These are phyloP conservation scores for Stichopus chloronotus DNA, from an alignment of 35 echinoderm and acorn worm species.

Conservation along the genomic window DNA sequence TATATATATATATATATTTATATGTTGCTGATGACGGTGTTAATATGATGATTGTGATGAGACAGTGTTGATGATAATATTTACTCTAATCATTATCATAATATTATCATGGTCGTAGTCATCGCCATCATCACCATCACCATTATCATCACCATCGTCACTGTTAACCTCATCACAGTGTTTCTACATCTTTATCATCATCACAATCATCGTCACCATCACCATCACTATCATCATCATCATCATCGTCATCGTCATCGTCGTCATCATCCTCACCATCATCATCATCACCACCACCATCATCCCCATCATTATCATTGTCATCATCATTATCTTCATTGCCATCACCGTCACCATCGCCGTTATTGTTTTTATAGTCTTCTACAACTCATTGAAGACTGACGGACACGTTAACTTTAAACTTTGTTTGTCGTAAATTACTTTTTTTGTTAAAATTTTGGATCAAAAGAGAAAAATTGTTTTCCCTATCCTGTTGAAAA, in stretches of 20 bases:
- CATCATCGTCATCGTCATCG: slow-evolving; percentile 16
- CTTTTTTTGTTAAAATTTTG: not conserved
- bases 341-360: not conserved
- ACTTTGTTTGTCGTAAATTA: too few species aligned
- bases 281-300: not conserved
- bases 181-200: not conserved
- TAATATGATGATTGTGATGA: too few species aligned
- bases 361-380: not conserved
- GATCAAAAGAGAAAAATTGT: too few species aligned
- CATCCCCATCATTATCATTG: not conserved
- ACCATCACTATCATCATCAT: slow-evolving; percentile 23
- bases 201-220: not conserved
- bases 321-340: not conserved
- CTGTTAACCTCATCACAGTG: not conserved
- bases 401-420: not conserved
- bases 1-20: too few species aligned
- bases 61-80: too few species aligned
- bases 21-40: too few species aligned
- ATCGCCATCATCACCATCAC: not conserved
- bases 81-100: too few species aligned
- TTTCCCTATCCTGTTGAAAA: too few species aligned
- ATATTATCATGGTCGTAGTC: too few species aligned
- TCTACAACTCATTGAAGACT: not conserved
- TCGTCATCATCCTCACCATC: not conserved
- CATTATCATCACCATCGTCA: not conserved